Evolutionary conservation across 2,888 invertebrate genomes (phyloP).

Genomic region (Microdon myrmicae): DNA sequence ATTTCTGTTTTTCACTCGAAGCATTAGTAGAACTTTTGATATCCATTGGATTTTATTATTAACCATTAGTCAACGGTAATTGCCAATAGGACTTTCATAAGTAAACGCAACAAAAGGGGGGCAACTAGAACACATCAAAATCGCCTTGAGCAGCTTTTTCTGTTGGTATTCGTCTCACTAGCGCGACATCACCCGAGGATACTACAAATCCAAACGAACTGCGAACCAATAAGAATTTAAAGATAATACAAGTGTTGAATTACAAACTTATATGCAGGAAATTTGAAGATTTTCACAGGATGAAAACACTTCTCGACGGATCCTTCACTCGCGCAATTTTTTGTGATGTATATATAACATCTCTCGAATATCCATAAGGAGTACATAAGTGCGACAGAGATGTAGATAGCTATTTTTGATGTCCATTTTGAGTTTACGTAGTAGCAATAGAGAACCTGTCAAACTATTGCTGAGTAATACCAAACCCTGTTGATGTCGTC

Average conservation of each 20-base stretch:
- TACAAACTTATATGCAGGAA: conserved; percentile 37
- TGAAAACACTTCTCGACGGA: conserved; percentile 43
- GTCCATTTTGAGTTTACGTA: conserved; percentile 13
- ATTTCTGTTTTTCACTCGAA: conserved; percentile 6
- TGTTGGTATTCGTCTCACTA: conserved; percentile 20
- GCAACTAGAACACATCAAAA: conserved; percentile 19
- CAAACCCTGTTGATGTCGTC: too few species aligned
- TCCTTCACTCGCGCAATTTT: conserved; percentile 48
- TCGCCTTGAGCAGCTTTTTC: conserved; percentile 11
- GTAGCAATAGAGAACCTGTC: conserved; percentile 25
- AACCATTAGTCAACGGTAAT: too few species aligned
- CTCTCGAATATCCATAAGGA: conserved; percentile 27
- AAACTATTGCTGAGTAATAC: conserved; percentile 4
- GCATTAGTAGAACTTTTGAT: too few species aligned
- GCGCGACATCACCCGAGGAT: conserved; percentile 1
- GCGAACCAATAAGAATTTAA: neutral
- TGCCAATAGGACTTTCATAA: too few species aligned
- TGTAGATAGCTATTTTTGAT: neutral
- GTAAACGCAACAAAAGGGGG: neutral
- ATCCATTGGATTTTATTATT: too few species aligned
- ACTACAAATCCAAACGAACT: conserved; percentile 1
- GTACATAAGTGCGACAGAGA: conserved; percentile 16
- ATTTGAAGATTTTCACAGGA: conserved; percentile 46
- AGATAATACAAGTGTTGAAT: conserved; percentile 12
- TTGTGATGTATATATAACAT: conserved; percentile 43